Evolutionary conservation across 2,113 vertebrate species (phyloP), one percentile per base, ranked within the genome.

Genomic region (Sinocyclocheilus grahami): DNA sequence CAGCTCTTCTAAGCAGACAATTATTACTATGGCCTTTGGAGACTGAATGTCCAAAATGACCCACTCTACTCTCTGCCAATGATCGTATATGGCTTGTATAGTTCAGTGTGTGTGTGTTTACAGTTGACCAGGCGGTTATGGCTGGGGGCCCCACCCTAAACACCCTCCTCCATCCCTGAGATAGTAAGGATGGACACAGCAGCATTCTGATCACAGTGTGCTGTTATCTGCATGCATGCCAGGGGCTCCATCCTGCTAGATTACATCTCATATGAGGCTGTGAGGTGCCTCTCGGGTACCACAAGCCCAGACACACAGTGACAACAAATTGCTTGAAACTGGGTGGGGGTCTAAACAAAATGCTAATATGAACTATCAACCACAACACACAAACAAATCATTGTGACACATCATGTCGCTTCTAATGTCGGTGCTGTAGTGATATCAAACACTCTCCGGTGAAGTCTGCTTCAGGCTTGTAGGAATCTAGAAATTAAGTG

Each of bases 221-320:
- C 33, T 71, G 58, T 67, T 27, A 55, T 79, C 84, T 85, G 20
- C 60, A 27, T 58, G 37, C 76, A 80, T 39, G 77, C 76, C 84
- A 86, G 84, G 39, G 84, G 84, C 84, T 80, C 67, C 4, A 1
- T 71, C 48, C 62, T 79, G 63, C n/a, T 53, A 58, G 84, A 79
- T 85, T 79, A 71, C 81, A 83, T 83, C 81, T 83, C 65, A 69
- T 72, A 55, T 83, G 46, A 72, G 9, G 78, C 85, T 72, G 53
- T 71, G 81, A 83, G 9, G 18, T 82, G 42, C 39, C 81, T 83
- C 65, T 83, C 20, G 81, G 81, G 27, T 83, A 71, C 27, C 27
- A n/a, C 37, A 4, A 82, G 39, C 60, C n/a, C 60, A 67, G 79
- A 67, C 42, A 22, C 65, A 83, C 63, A 71, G 63, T 37, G 27